These are phyloP conservation scores for Parelbella ahira DNA, from an alignment of 2,888 invertebrate genomes.

Conservation along the genomic window DNA sequence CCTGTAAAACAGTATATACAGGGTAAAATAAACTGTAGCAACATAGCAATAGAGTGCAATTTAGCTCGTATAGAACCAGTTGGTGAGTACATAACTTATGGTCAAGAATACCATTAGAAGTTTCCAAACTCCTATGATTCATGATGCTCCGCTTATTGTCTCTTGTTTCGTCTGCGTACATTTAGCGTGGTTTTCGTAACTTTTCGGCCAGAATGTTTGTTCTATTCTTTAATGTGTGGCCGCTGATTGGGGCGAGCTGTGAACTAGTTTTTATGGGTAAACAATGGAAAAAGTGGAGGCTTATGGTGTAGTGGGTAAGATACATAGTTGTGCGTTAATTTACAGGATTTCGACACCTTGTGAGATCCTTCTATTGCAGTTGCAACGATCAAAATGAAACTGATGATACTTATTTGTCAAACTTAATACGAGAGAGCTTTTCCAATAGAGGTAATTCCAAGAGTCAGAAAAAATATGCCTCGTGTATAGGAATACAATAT, in stretches of 20 bases:
- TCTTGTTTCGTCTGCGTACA: slow-evolving; percentile 40
- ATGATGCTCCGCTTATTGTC: slow-evolving; percentile 55
- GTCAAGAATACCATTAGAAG: slow-evolving; percentile 44
- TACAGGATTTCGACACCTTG: no score
- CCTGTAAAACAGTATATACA: background rate
- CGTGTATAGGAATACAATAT: no score
- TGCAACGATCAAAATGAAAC: no score
- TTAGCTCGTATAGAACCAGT: background rate
- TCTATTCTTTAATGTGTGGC: slow-evolving; percentile 48
- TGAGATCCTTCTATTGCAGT: no score
- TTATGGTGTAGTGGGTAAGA: no score
- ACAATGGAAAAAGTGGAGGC: slow-evolving; percentile 30
- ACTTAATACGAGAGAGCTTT: no score
- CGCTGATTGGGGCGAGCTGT: slow-evolving; percentile 55
- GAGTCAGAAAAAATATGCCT: no score
- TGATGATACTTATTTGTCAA: no score
- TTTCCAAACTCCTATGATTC: slow-evolving; percentile 66
- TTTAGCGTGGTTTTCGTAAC: slow-evolving; percentile 41
- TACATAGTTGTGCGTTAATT: no score
- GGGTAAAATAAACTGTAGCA: background rate
- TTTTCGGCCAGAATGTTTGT: slow-evolving; percentile 41
- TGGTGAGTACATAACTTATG: slow-evolving; percentile 6
- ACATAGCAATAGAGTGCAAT: background rate
- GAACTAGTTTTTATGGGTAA: slow-evolving; percentile 38
- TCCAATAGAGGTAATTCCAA: no score